These are phyloP conservation scores for Drosophila pectinifera DNA, from an alignment of 1,140 invertebrate genomes.

Conservation along the genomic window DNA sequence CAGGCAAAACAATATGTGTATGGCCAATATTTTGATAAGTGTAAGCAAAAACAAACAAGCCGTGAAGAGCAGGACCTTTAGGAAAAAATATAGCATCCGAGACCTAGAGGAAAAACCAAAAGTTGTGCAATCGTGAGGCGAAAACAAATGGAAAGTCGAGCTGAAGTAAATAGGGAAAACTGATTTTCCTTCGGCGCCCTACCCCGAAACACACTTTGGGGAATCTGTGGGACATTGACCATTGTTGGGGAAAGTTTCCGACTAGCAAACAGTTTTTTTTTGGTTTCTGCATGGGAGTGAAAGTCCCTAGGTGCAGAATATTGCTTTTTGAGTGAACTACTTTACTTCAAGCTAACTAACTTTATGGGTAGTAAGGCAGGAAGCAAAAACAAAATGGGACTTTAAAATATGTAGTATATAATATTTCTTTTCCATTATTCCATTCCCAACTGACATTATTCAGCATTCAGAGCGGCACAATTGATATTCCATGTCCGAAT, in stretches of 20 bases:
- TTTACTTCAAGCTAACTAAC: slow-evolving; percentile 39
- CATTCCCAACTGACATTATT: too few species aligned
- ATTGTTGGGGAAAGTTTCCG: slow-evolving; percentile 53
- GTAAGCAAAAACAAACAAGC: slow-evolving; percentile 80
- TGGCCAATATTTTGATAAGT: slow-evolving; percentile 80
- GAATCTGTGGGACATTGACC: slow-evolving; percentile 49
- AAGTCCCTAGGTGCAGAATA: slow-evolving; percentile 37
- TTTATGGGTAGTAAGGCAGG: background rate
- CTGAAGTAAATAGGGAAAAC: slow-evolving; percentile 36
- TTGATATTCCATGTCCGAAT: slow-evolving; percentile 34
- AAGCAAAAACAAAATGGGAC: slow-evolving; percentile 1
- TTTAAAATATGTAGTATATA: background rate
- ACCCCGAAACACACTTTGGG: background rate
- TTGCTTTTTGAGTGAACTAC: slow-evolving; percentile 74
- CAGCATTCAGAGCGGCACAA: background rate
- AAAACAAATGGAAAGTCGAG: slow-evolving; percentile 55
- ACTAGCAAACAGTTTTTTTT: slow-evolving; percentile 30
- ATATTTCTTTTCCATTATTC: background rate
- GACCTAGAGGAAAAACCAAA: slow-evolving; percentile 33
- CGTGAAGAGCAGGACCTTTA: slow-evolving; percentile 52
- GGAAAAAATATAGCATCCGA: slow-evolving; percentile 38
- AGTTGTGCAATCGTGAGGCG: slow-evolving; percentile 47
- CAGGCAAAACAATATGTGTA: slow-evolving; percentile 71
- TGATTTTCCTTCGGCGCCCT: slow-evolving; percentile 23
- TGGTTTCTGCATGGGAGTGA: slow-evolving; percentile 8